Percentiles rank a stretch among this genome's conserved stretches.
Evolutionary conservation across 2,797 vertebrate genomes (phyloP).

Genomic region (Buphagus erythrorhynchus): DNA sequence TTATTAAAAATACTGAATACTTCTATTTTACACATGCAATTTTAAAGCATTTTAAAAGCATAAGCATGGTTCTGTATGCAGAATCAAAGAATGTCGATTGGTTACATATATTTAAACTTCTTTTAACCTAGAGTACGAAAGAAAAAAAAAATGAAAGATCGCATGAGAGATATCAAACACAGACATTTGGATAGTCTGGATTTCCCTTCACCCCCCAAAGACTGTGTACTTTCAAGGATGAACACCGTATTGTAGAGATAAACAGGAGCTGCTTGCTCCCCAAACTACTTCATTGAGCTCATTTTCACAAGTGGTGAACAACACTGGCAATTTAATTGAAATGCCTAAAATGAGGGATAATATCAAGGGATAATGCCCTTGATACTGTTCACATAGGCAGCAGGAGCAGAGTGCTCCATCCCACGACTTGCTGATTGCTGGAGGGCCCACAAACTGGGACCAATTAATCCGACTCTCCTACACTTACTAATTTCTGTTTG

Average conservation of each 20-base stretch:
- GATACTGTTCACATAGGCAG: background rate
- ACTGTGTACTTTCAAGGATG: background rate
- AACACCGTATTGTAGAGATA: rapidly evolving
- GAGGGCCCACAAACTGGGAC: background rate
- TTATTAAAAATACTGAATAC: background rate
- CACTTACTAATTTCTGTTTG: background rate
- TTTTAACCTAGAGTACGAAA: background rate
- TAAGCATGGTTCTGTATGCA: background rate
- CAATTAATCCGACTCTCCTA: background rate
- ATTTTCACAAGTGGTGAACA: background rate
- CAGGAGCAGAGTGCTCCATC: background rate
- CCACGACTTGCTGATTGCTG: rapidly evolving
- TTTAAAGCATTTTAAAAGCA: background rate
- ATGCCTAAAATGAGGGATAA: background rate
- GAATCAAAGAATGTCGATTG: background rate
- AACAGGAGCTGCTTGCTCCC: background rate
- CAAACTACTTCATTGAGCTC: rapidly evolving
- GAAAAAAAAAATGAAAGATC: background rate
- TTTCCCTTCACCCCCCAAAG: rapidly evolving
- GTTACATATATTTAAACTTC: background rate
- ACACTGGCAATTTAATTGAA: rapidly evolving
- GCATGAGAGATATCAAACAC: background rate
- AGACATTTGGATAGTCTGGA: no score
- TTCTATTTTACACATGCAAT: rapidly evolving
- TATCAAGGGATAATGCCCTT: no score